Conservation (phyloP, 2,888 invertebrate species). For the Kuschelorhynchus macadamiae region DNA sequence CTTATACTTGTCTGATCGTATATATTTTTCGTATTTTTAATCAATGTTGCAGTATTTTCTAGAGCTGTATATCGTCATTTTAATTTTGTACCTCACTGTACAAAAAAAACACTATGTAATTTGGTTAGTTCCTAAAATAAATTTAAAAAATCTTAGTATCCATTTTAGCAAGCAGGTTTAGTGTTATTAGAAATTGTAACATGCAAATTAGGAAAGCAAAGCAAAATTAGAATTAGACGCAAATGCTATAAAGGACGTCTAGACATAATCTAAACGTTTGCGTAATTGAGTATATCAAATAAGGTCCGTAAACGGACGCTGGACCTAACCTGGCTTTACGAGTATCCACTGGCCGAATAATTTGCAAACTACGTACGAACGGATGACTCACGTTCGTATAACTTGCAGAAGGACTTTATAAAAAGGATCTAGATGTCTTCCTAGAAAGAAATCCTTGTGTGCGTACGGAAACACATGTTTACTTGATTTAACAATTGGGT, state of each 20-base stretch:
- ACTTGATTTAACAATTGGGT: not conserved
- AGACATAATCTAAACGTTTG: slow-evolving; percentile 20
- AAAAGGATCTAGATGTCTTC: slow-evolving; percentile 23
- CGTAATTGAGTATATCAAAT: slow-evolving; percentile 5
- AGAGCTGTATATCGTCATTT: too few species aligned
- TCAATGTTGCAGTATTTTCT: too few species aligned
- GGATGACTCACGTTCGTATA: not conserved
- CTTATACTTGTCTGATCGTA: too few species aligned
- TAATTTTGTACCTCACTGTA: too few species aligned
- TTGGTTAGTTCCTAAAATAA: too few species aligned
- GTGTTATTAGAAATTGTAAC: too few species aligned
- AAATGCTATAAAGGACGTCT: slow-evolving; percentile 10
- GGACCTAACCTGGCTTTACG: slow-evolving; percentile 1
- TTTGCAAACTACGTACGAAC: slow-evolving; percentile 3
- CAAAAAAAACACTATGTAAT: too few species aligned
- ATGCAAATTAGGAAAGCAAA: too few species aligned
- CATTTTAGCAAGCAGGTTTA: too few species aligned
- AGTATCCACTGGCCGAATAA: not conserved
- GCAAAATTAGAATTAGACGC: too few species aligned
- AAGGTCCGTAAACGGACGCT: not conserved
- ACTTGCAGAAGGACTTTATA: slow-evolving; percentile 19
- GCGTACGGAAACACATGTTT: slow-evolving; percentile 24
- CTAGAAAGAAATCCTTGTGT: slow-evolving; percentile 39
- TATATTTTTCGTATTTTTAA: too few species aligned
- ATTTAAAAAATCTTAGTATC: too few species aligned